phyloP scores from a whole-genome alignment of 2,113 vertebrate species.

The Petaurus breviceps region DNA sequence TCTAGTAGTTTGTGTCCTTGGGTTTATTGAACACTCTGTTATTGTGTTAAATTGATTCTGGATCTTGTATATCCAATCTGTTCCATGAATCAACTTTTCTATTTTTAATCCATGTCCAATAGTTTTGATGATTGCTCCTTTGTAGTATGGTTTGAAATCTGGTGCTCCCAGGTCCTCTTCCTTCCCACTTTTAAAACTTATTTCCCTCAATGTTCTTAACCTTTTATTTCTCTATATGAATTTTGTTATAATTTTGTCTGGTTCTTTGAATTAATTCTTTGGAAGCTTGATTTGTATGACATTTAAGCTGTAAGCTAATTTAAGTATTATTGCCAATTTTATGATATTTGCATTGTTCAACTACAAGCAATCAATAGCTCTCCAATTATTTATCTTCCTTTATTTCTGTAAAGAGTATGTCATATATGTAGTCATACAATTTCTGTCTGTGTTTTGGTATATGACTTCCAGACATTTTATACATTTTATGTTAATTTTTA shows the following conservation, averaged over 20 bases:
- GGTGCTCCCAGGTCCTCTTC: background rate
- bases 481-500: background rate
- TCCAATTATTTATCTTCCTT: background rate
- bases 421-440: background rate
- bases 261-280: background rate
- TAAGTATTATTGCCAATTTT: background rate
- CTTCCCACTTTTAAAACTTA: background rate
- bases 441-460: background rate
- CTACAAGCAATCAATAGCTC: background rate
- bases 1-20: background rate
- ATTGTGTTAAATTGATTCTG: background rate
- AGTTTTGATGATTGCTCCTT: background rate
- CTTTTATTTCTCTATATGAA: background rate
- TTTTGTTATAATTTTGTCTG: background rate
- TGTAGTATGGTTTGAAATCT: background rate
- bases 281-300: background rate
- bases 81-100: background rate
- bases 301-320: background rate
- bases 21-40: background rate
- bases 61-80: background rate
- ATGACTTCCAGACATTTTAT: background rate
- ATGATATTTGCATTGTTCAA: background rate
- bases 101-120: background rate
- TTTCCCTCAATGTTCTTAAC: background rate
- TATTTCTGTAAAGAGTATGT: background rate